Evolutionary conservation across 2,113 vertebrate genomes (phyloP).

Genomic region (Protobothrops flavoviridis): DNA sequence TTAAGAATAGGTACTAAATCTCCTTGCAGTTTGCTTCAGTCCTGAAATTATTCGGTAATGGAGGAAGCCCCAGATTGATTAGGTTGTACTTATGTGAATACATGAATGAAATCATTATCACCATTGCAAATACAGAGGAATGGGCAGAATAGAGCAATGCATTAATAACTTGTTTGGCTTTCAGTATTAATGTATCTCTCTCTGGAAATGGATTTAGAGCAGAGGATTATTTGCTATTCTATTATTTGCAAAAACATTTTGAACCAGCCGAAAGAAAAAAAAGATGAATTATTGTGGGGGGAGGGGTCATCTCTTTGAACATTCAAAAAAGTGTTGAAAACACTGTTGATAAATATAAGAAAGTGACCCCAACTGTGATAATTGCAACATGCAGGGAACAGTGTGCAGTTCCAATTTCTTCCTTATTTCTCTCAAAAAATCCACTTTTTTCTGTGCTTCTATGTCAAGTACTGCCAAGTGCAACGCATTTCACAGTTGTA

Average conservation of each 20-base stretch:
- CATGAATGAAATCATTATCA: neutral
- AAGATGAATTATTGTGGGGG: neutral
- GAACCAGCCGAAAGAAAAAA: neutral
- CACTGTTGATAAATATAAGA: neutral
- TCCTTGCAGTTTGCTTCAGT: neutral
- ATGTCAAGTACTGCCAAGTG: neutral
- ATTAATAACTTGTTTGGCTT: neutral
- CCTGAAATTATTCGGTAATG: neutral
- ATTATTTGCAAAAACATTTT: neutral
- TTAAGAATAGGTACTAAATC: neutral
- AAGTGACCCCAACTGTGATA: neutral
- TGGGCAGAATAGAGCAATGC: neutral
- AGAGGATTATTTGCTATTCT: neutral
- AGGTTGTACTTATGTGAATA: neutral
- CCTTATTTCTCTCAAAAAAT: neutral
- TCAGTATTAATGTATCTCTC: neutral
- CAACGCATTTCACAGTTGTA: neutral
- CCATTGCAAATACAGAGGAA: neutral
- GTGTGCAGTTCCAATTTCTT: neutral
- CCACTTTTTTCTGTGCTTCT: neutral
- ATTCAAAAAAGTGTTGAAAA: neutral
- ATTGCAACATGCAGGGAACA: neutral
- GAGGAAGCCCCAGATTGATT: neutral
- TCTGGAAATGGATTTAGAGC: neutral
- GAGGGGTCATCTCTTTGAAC: neutral